A percentile compares a stretch with the other conserved stretches of the same genome.
Conservation (phyloP, 2,888 invertebrate species). For the Penaeus monodon region DNA sequence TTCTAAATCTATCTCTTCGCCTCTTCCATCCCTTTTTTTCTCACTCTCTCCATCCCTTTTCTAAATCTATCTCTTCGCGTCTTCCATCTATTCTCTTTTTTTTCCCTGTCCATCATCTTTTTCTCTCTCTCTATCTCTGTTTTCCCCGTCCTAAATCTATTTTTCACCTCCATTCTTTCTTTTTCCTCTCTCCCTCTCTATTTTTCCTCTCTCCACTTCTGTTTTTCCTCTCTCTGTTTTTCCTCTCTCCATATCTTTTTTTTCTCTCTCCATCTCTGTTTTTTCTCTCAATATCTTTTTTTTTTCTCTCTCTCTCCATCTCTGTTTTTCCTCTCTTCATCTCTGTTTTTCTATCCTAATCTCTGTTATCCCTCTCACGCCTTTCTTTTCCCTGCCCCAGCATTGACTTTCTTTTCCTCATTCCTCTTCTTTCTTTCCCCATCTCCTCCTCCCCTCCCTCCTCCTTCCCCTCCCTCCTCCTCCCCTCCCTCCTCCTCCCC, state of each 20-base stretch:
- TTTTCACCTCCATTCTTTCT: too few species aligned
- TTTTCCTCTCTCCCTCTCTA: too few species aligned
- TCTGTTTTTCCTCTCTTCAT: too few species aligned
- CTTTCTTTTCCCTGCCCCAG: not conserved
- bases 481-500: too few species aligned
- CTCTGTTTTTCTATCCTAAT: not conserved
- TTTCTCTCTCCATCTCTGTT: not conserved
- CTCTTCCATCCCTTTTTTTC: not conserved
- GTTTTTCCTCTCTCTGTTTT: not conserved
- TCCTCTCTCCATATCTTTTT: not conserved
- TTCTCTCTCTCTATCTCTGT: constrained; percentile 1
- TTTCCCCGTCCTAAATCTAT: not conserved
- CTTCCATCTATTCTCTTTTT: not conserved
- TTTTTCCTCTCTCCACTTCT: too few species aligned
- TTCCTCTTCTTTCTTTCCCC: constrained; percentile 74
- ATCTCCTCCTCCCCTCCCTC: constrained; percentile 69
- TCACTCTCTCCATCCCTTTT: not conserved
- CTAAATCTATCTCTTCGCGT: not conserved
- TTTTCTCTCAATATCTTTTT: not conserved
- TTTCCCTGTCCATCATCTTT: too few species aligned
- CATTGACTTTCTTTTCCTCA: constrained; percentile 26
- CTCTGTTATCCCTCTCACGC: not conserved
- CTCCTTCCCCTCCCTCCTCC: too few species aligned
- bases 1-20: not conserved
- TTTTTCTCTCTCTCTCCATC: not conserved